Evolutionary conservation across 2,797 vertebrate genomes (phyloP), one percentile per base, ranked within the genome.

Genomic region (Silurus aristotelis): DNA sequence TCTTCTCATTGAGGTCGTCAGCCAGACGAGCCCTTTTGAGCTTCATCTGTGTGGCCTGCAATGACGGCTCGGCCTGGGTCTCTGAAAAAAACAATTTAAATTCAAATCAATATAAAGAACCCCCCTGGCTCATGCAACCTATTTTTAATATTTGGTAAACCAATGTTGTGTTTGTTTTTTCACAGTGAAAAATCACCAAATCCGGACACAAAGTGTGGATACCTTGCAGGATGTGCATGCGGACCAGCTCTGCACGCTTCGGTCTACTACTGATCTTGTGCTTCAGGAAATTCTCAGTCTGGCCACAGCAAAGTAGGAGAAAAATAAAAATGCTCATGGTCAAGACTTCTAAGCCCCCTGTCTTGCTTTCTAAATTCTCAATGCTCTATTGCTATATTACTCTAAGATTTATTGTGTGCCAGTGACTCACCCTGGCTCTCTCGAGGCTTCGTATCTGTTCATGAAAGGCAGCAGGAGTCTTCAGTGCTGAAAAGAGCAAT

Each of bases 161-260:
- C 5, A 6, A 77, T 48, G 73, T 5, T 31, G 56, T 58, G 38
- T 38, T 1, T 58, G 20, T 61, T 17, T 72, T 72, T 25, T 58
- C 71, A 25, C 8, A 0, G 73, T n/a, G 25, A 14, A 20, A 22
- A 85, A 76, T 82, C 77, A 83, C 48, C 68, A 25, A 67, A 84
- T 80, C 83, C 55, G 82, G 85, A 80, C 73, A 85, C 73, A 52
- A 56, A 38, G 5, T 88, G 87, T 64, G 5, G 73, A 78, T 94
- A 99, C 98, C 98, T 96, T 99, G 96, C 2, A 99, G 95, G 91
- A 99, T 99, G 91, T 98, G 98, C 97, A 99, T 98, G 84, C 97
- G 97, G 89, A 99, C 96, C 89, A 99, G 93, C 90, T 99, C 97
- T 0, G 98, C 96, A 52, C 97, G 96, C 70, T 97, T 94, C 0